Evolutionary conservation across 1,140 invertebrate genomes (phyloP), one percentile per base, ranked within the genome.

Genomic region (Cataglyphis hispanica): DNA sequence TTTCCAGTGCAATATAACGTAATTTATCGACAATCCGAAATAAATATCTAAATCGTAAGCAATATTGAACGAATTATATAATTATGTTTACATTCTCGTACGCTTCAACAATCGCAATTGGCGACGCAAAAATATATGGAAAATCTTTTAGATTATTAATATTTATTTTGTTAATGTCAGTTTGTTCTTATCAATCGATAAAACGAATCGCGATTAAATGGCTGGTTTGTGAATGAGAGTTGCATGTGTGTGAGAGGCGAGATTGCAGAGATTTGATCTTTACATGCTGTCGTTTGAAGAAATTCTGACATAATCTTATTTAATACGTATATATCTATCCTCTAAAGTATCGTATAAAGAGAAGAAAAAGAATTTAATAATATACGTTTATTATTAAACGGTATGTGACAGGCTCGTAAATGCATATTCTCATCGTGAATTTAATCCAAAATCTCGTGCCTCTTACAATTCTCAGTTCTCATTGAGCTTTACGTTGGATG

Each of bases 191-290:
- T 31, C 10, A 40, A 40, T 11, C 8, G 8, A 34, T 11, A 69
- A 37, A 61, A 81, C 66, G 3, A 53, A 67, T 37, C n/a, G 43
- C 72, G 83, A 84, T 63, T 85, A 64, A 85, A 81, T 46, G 63
- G 16, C 19, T 6, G 7, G n/a, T 22, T 13, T 43, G 50, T 27
- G 8, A 66, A 70, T 34, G 50, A 60, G 46, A 31, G 31, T 31
- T 31, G 31, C 31, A 31, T 31, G 31, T 31, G 31, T 31, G 31
- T 31, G 31, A 3, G 2, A 31, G 31, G 31, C 4, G 2, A 31
- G 31, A 31, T 31, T 3, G 31, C 2, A 31, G 1, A 31, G 1
- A 3, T 31, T 31, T 31, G 31, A 3, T 31, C 31, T 2, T 31
- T 31, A 31, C n/a, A n/a, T 31, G 4, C 31, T 2, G 31, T 31